Evolutionary conservation across 1,140 invertebrate species (phyloP).

Genomic region (silkworm (Bombyx mori)): ASM3026992v2 NC_085131.1:2935501-2936000

Average conservation of each 20-base stretch:
- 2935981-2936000: too few relatives aligned
- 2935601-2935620: constrained; percentile 69
- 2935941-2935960: constrained; percentile 16
- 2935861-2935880: constrained; percentile 25
- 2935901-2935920: constrained; percentile 32
- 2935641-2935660: constrained; percentile 44
- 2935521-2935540: background rate
- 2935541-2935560: constrained; percentile 2
- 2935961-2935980: background rate
- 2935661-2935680: constrained; percentile 32
- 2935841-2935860: constrained; percentile 31
- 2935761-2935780: constrained; percentile 34
- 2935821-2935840: constrained; percentile 25
- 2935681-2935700: constrained; percentile 15
- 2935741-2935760: constrained; percentile 14
- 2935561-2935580: background rate
- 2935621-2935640: constrained; percentile 62
- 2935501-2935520: too few relatives aligned
- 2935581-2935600: constrained; percentile 44
- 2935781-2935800: constrained; percentile 49
- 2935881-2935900: constrained; percentile 24
- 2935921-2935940: constrained; percentile 45
- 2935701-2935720: background rate
- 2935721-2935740: constrained; percentile 6
- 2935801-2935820: constrained; percentile 60